Evolutionary conservation across 2,113 vertebrate species (phyloP).

Genomic region (Melanotaenia duboulayi): DNA sequence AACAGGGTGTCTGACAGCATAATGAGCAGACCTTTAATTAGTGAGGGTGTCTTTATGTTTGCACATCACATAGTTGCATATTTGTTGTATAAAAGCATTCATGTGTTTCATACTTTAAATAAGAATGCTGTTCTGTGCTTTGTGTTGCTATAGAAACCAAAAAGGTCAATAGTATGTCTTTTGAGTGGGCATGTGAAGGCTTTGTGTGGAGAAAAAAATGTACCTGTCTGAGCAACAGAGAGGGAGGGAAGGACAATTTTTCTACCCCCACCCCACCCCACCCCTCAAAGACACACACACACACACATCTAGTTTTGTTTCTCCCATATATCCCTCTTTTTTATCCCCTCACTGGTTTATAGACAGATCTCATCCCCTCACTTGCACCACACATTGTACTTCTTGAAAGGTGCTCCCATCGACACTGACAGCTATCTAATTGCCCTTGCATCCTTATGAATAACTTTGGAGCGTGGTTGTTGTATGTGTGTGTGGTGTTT

Average conservation of each 20-base stretch:
- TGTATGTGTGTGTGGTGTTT: conserved; percentile 15
- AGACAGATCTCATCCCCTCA: conserved; percentile 69
- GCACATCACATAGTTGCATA: not conserved
- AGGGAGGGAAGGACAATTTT: conserved; percentile 14
- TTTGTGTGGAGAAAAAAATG: conserved; percentile 44
- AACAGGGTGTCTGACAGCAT: too few relatives aligned
- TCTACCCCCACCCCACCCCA: not conserved
- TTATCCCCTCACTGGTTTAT: conserved; percentile 49
- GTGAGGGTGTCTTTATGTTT: conserved; percentile 16
- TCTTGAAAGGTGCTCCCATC: conserved; percentile 50
- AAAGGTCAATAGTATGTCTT: conserved; percentile 59
- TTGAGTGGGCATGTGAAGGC: conserved; percentile 45
- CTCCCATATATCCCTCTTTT: not conserved
- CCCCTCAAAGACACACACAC: not conserved
- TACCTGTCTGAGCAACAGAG: conserved; percentile 46
- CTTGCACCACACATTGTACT: conserved; percentile 56
- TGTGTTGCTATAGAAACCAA: conserved; percentile 69
- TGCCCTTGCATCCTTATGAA: conserved; percentile 68
- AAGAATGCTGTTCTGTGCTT: conserved; percentile 30
- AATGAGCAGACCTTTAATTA: not conserved
- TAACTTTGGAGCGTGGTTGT: conserved; percentile 28
- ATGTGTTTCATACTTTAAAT: conserved; percentile 27
- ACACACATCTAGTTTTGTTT: conserved; percentile 2
- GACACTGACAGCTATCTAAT: conserved; percentile 73
- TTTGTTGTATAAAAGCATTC: conserved; percentile 13